Evolutionary conservation across 2,888 invertebrate species (phyloP), one percentile per base, ranked within the genome.

Genomic region (Odontomyia ornata): DNA sequence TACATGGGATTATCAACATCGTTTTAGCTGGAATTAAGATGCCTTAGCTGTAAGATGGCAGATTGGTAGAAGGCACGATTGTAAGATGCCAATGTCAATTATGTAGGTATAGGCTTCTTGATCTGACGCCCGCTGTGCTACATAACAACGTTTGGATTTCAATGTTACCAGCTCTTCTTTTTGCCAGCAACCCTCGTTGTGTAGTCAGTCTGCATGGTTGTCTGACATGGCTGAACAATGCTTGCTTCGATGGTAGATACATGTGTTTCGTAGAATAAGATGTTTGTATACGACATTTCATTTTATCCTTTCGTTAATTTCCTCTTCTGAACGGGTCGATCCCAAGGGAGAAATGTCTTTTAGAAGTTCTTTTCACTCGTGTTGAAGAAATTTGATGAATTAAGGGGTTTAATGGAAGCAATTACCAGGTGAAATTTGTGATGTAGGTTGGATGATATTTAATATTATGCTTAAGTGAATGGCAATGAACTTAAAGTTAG

Each of bases 161-260:
- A 21, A 11, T 67, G 36, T 27, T 64, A 52, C 52, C 52, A 52
- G 52, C 3, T 52, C 9, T 4, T 52, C 52, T 18, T 52, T 52
- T 52, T 52, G 15, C n/a, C 13, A 2, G 15, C 57, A 23, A 25
- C 57, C 25, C 57, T 25, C 13, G 57, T 60, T 25, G 57, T 60
- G 36, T 9, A 36, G 36, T 36, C 36, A 60, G 57, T 60, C 57
- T n/a, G 56, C n/a, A 9, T 56, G 13, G 57, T 23, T 60, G 57
- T 60, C 57, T 60, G 21, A 67, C 67, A 67, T 36, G 67, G 11
- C 67, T 43, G 67, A 67, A 67, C 67, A 67, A 67, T 36, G 30
- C 67, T 1, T 43, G 18, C 43, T 67, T 21, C 23, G 43, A 27
- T 43, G 21, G 67, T 36, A 36, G 36, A 36, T 11, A 67, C 67